These are phyloP conservation scores for Theretra japonica DNA, from an alignment of 2,888 invertebrate species.

Conservation along the genomic window DNA sequence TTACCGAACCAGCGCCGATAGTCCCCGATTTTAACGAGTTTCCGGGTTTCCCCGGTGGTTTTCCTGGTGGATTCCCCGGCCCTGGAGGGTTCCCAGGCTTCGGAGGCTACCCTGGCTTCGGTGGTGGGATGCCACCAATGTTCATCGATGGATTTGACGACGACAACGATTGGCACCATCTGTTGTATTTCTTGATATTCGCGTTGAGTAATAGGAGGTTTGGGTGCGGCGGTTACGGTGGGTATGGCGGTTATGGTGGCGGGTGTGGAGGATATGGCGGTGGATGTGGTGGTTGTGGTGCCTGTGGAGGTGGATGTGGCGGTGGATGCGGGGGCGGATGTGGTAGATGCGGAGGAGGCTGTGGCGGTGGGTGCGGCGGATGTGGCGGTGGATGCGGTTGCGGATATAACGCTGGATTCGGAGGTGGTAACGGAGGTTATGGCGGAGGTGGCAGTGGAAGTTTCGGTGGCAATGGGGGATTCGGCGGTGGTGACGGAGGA, in stretches of 20 bases:
- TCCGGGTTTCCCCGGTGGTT: conserved; percentile 34
- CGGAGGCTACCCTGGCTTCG: conserved; percentile 31
- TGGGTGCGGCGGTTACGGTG: conserved; percentile 38
- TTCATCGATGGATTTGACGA: conserved; percentile 48
- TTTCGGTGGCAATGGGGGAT: conserved; percentile 38
- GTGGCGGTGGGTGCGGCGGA: conserved; percentile 40
- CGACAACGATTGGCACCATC: conserved; percentile 48
- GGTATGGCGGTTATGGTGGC: conserved; percentile 37
- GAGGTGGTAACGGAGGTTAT: conserved; percentile 41
- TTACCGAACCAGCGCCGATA: conserved; percentile 37
- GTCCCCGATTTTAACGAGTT: conserved; percentile 37
- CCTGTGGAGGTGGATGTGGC: conserved; percentile 41
- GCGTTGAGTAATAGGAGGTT: conserved; percentile 54
- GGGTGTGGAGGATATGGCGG: conserved; percentile 40
- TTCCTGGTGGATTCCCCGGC: conserved; percentile 18
- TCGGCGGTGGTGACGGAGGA: conserved; percentile 48
- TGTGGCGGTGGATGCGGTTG: conserved; percentile 12
- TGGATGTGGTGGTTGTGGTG: conserved; percentile 36
- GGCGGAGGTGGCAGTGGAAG: conserved; percentile 45
- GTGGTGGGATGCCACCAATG: conserved; percentile 52
- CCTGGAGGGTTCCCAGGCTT: conserved; percentile 30
- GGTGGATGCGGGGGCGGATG: conserved; percentile 35
- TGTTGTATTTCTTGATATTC: conserved; percentile 61
- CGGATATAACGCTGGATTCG: conserved; percentile 39
- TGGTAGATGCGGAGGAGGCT: conserved; percentile 37